phyloP scores from a whole-genome alignment of 1,140 invertebrate species.

The Apis dorsata region DNA sequence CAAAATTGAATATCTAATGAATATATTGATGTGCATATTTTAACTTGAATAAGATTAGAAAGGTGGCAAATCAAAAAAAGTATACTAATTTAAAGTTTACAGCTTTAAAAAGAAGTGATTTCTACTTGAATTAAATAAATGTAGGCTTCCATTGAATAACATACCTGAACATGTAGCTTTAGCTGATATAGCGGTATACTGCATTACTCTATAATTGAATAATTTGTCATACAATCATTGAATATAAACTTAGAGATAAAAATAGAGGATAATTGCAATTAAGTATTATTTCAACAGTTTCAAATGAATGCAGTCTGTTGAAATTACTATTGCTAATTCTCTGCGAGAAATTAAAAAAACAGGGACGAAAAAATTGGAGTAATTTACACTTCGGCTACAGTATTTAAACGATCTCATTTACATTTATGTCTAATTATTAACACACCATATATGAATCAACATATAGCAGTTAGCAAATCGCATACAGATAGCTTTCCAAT shows the following conservation, averaged over 20 bases:
- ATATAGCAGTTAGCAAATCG: constrained; percentile 25
- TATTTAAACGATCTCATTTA: constrained; percentile 69
- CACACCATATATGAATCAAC: constrained; percentile 41
- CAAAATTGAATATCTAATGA: not conserved
- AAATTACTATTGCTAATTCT: constrained; percentile 3
- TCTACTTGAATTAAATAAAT: constrained; percentile 47
- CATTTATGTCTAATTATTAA: constrained; percentile 58
- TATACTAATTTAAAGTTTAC: constrained; percentile 11
- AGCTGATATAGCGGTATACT: not conserved
- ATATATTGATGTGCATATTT: not conserved
- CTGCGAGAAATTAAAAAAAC: not conserved
- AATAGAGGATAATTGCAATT: constrained; percentile 16
- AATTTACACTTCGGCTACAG: constrained; percentile 63
- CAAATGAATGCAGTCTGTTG: not conserved
- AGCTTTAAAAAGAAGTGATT: constrained; percentile 51
- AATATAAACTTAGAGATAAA: constrained; percentile 25
- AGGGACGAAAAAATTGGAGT: constrained; percentile 47
- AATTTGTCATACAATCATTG: constrained; percentile 36
- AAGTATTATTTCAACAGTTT: constrained; percentile 13
- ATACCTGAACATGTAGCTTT: constrained; percentile 26
- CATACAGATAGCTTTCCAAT: constrained; percentile 26
- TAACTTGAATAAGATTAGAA: constrained; percentile 8
- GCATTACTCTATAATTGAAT: constrained; percentile 23
- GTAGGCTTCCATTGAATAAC: constrained; percentile 60
- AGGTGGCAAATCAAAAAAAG: constrained; percentile 15